A percentile compares a stretch with the other conserved stretches of the same genome.
Evolutionary conservation across 1,140 invertebrate species (phyloP).

Genomic region (Drosophila nigrodunni): DNA sequence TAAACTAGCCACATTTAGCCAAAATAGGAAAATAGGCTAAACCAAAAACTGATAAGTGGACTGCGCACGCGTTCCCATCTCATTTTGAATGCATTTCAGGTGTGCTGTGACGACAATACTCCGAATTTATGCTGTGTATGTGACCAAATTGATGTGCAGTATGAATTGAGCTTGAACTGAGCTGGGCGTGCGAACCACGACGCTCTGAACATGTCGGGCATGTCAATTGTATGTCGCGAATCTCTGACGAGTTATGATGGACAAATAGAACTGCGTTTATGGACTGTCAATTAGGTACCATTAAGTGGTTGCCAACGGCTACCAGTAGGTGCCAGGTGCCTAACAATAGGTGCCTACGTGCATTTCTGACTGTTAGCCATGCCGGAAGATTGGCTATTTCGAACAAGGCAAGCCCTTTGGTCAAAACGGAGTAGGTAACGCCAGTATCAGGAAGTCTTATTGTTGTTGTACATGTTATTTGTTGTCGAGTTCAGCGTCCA

Average conservation of each 20-base stretch:
- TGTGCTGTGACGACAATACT: constrained; percentile 13
- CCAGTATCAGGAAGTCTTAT: constrained; percentile 51
- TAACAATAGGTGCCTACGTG: constrained; percentile 53
- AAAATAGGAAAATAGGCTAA: constrained; percentile 48
- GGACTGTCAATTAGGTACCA: constrained; percentile 33
- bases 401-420: constrained; percentile 39
- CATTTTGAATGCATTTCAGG: constrained; percentile 58
- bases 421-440: not conserved
- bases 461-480: constrained; percentile 4
- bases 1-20: not conserved
- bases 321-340: constrained; percentile 7
- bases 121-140: constrained; percentile 48
- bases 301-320: constrained; percentile 5
- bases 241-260: constrained; percentile 28
- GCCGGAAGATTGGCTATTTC: constrained; percentile 55
- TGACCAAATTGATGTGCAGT: constrained; percentile 44
- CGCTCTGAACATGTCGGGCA: constrained; percentile 45
- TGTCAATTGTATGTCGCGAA: constrained; percentile 37
- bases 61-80: constrained; percentile 65
- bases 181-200: constrained; percentile 65
- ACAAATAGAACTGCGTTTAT: constrained; percentile 32
- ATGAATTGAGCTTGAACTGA: not conserved
- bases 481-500: constrained; percentile 65
- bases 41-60: constrained; percentile 35
- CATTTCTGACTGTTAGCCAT: constrained; percentile 39